Percentiles rank a stretch among this genome's conserved stretches.
Evolutionary conservation across 1,140 invertebrate species (phyloP).

Genomic region (Solenopsis invicta): DNA sequence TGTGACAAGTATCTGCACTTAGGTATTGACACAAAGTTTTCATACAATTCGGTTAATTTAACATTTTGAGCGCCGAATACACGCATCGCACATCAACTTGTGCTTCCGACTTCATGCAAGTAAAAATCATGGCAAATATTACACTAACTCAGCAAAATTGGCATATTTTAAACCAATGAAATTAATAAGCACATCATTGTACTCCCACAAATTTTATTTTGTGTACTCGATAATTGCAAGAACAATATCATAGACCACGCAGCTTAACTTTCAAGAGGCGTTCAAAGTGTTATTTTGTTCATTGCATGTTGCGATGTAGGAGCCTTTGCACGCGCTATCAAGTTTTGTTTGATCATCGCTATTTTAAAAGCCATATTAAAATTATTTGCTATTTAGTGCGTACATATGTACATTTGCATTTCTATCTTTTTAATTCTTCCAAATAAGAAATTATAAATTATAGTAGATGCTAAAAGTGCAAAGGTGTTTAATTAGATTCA

Average conservation of each 20-base stretch:
- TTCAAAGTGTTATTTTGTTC: slow-evolving; percentile 34
- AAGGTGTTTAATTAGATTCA: slow-evolving; percentile 7
- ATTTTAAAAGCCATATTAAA: slow-evolving; percentile 22
- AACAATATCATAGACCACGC: not conserved
- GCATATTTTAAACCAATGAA: not conserved
- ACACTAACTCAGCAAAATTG: not conserved
- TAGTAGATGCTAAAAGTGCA: not conserved
- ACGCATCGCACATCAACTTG: not conserved
- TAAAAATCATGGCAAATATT: not conserved
- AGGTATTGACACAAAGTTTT: slow-evolving; percentile 85
- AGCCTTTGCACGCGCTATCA: slow-evolving; percentile 63
- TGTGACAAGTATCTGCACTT: slow-evolving; percentile 88
- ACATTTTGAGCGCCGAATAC: slow-evolving; percentile 35
- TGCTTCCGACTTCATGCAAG: not conserved
- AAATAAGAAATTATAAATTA: slow-evolving; percentile 12
- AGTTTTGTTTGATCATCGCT: slow-evolving; percentile 47
- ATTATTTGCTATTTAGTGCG: slow-evolving; percentile 40
- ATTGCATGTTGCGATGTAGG: slow-evolving; percentile 64
- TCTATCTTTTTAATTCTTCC: slow-evolving; percentile 21
- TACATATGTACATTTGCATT: slow-evolving; percentile 30
- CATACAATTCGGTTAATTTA: slow-evolving; percentile 73
- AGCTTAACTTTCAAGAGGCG: not conserved
- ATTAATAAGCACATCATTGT: slow-evolving; percentile 1
- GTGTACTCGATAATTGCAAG: not conserved
- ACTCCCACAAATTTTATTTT: not conserved